Base-by-base conservation (phyloP, 2,113 vertebrate genomes). In the Paracyprichromis sp. region DNA sequence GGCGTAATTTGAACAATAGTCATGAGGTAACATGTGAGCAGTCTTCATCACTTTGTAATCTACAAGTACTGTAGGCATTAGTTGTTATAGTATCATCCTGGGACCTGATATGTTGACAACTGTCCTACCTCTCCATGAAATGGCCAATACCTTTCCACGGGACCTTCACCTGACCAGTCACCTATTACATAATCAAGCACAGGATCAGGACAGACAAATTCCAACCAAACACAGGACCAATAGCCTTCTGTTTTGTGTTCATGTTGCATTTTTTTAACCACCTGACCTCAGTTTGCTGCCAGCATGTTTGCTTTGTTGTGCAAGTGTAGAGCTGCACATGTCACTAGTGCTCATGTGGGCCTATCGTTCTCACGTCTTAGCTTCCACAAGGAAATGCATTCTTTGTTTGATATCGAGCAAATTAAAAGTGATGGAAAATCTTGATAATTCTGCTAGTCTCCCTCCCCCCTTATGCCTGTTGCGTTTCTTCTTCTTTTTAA, bases 91-190 rank as follows among this genome's bases (percentile, higher is more conserved):
- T 84, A 63, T 90, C 36, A 78, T 78, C 84, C 36, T 84, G 90
- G 92, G 93, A 95, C 91, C 90, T 83, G 63, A 91, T 80, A 54
- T 38, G 43, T 83, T 93, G 63, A 89, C 91, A 95, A 95, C 95
- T 89, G 45, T 91, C 93, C 95, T 96, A 96, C 96, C 96, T 96
- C 96, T 95, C 56, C 89, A 73, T 87, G 85, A 83, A 81, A 83
- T 16, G 84, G 93, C 93, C 92, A 92, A 95, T 84, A 80, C 16
- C 71, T 71, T 82, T 69, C 24, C 80, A 73, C 24, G 79, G 61
- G 52, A 87, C 73, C 66, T 66, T 80, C 61, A 85, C 38, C 83
- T 66, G 85, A 93, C 84, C 91, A 92, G 61, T 88, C 24, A 8
- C 26, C 26, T 63, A 56, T 80, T 14, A 57, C 21, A 16, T 4